Conservation (phyloP, 2,113 vertebrate genomes). For the Haemorhous mexicanus region DNA sequence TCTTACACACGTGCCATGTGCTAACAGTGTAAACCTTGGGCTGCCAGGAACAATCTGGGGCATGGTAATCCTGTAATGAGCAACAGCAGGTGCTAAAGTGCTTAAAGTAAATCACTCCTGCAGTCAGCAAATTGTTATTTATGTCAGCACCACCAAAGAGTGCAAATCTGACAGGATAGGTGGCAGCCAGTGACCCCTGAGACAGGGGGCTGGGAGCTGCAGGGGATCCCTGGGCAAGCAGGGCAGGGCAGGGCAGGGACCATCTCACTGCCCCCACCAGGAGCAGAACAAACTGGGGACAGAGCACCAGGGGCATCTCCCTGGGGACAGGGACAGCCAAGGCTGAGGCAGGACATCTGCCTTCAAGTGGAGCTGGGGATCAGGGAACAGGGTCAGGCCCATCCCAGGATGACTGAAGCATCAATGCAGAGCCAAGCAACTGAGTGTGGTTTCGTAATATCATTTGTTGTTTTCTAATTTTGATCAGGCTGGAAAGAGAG, state of each 20-base stretch:
- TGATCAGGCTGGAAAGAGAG: background rate
- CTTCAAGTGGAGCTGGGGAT: background rate
- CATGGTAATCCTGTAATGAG: conserved; percentile 69
- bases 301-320: background rate
- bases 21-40: conserved; percentile 10
- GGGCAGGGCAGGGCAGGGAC: background rate
- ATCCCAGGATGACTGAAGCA: background rate
- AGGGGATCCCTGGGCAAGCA: background rate
- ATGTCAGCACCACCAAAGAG: conserved; percentile 17
- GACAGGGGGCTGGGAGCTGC: background rate
- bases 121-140: conserved; percentile 61
- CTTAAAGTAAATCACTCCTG: conserved; percentile 67
- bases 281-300: background rate
- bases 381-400: background rate
- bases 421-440: background rate
- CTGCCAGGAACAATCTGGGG: conserved; percentile 56
- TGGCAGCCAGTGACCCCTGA: background rate
- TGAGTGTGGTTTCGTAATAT: background rate
- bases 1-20: background rate
- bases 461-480: background rate
- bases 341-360: background rate
- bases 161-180: conserved; percentile 10
- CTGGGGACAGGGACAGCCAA: background rate
- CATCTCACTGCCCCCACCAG: background rate
- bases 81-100: conserved; percentile 73